These are phyloP conservation scores for Accipiter superciliosus DNA, from an alignment of 2,797 vertebrate species.

Conservation along the genomic window DNA sequence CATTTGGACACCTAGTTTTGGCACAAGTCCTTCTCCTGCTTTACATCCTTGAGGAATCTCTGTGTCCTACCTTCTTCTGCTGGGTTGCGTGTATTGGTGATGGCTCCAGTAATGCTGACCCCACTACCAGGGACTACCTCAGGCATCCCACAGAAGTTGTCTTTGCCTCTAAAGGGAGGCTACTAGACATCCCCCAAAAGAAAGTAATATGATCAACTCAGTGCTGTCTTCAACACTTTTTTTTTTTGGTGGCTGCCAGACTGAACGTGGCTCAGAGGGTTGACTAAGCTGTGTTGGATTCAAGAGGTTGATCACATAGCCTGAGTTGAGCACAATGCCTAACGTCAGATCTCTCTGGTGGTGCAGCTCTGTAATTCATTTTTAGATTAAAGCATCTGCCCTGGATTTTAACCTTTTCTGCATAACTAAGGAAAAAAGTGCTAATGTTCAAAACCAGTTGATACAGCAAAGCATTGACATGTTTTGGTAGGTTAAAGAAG, in stretches of 20 bases:
- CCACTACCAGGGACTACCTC: neutral
- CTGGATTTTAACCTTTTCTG: neutral
- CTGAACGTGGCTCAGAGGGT: neutral
- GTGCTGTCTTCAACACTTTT: neutral
- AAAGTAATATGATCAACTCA: neutral
- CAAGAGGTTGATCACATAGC: neutral
- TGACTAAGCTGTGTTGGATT: neutral
- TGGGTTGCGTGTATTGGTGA: neutral
- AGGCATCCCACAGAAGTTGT: neutral
- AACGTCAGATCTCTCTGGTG: neutral
- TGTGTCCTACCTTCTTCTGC: neutral
- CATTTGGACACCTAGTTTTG: neutral
- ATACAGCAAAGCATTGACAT: neutral
- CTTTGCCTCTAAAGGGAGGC: neutral
- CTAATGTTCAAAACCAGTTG: neutral
- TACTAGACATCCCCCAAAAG: neutral
- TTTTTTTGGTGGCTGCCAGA: neutral
- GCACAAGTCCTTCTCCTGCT: neutral
- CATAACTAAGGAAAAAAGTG: neutral
- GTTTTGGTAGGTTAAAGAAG: constrained; percentile 3
- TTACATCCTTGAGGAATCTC: neutral
- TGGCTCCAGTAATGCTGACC: accelerated
- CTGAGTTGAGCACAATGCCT: accelerated
- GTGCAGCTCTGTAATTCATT: neutral
- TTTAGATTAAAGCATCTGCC: neutral